Conservation (phyloP, 2,113 vertebrate genomes). For the Albula goreensis region DNA sequence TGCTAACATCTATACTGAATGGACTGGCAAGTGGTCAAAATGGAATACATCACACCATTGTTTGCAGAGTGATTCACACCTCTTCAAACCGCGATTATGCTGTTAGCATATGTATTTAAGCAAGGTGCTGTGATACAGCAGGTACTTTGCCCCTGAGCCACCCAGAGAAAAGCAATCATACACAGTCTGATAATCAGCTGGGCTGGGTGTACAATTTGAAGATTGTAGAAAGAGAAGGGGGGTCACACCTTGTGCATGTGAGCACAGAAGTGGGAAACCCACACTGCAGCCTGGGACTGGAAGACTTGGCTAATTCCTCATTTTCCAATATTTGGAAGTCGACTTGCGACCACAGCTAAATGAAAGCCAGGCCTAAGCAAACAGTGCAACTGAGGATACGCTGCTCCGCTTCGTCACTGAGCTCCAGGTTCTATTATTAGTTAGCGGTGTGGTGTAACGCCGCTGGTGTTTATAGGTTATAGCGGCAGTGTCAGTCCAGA, state of each 20-base stretch:
- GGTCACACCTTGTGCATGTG: neutral
- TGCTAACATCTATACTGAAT: too few species aligned
- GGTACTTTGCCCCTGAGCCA: too few species aligned
- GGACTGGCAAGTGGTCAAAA: too few species aligned
- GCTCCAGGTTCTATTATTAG: constrained; percentile 47
- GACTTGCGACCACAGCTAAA: neutral
- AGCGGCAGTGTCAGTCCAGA: neutral
- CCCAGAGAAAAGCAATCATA: too few species aligned
- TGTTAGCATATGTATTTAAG: too few species aligned
- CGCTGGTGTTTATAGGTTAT: constrained; percentile 28
- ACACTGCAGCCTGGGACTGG: neutral
- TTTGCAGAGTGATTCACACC: too few species aligned
- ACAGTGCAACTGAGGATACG: constrained; percentile 16
- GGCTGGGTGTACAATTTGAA: too few species aligned
- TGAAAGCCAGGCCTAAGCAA: neutral
- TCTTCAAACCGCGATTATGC: too few species aligned
- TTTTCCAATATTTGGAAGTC: neutral
- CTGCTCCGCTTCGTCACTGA: neutral
- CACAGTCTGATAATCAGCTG: too few species aligned
- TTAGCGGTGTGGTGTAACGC: constrained; percentile 36
- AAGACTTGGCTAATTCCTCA: neutral
- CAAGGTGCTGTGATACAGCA: too few species aligned
- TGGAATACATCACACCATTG: too few species aligned
- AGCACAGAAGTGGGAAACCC: too few species aligned
- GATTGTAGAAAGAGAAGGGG: neutral